Evolutionary conservation across 2,888 invertebrate genomes (phyloP).

Genomic region (Ceriagrion tenellum): DNA sequence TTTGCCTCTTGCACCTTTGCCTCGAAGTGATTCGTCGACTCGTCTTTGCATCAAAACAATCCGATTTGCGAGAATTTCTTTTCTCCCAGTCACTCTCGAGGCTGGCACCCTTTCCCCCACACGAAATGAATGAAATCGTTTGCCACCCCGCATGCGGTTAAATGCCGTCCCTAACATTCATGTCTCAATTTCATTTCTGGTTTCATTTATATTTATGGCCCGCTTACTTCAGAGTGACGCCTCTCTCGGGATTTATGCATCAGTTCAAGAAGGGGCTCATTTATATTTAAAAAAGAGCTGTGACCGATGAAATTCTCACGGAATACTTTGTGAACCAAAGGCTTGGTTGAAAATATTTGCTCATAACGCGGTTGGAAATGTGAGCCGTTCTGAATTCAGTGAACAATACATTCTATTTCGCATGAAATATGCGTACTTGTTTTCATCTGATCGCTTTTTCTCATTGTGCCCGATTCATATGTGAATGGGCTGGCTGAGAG

Average conservation of each 20-base stretch:
- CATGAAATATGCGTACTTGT: too few relatives aligned
- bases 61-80: not conserved
- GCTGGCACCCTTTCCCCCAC: not conserved
- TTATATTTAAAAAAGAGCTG: not conserved
- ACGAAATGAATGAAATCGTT: not conserved
- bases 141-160: not conserved
- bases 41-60: slow-evolving; percentile 16
- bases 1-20: not conserved
- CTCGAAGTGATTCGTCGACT: not conserved
- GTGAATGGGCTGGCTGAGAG: not conserved
- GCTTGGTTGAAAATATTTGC: not conserved
- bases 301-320: not conserved
- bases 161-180: slow-evolving; percentile 33
- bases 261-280: not conserved
- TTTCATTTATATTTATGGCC: slow-evolving; percentile 55
- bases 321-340: too few relatives aligned
- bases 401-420: too few relatives aligned
- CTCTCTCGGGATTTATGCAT: not conserved
- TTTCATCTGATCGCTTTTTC: too few relatives aligned
- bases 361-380: not conserved
- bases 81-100: not conserved
- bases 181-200: slow-evolving; percentile 66
- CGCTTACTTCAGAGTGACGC: not conserved
- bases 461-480: too few relatives aligned
- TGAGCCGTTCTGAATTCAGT: not conserved